Evolutionary conservation across 1,140 invertebrate species (phyloP).

Genomic region (Pectinophora gossypiella): DNA sequence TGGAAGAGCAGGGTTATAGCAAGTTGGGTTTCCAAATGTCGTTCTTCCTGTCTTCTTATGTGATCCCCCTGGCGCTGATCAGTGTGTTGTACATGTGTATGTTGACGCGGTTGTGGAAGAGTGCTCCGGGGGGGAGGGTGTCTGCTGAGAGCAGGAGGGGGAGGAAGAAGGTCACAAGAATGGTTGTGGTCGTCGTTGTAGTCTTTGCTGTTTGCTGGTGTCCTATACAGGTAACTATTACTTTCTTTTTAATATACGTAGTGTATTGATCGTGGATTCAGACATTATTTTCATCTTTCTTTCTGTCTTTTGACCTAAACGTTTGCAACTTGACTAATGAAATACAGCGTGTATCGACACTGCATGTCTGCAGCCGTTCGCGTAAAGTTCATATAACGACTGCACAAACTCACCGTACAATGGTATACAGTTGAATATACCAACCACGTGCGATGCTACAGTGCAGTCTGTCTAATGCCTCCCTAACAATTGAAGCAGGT

Average conservation of each 20-base stretch:
- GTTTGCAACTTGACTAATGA: too few species aligned
- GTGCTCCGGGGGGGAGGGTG: slow-evolving; percentile 82
- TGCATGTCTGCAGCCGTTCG: too few species aligned
- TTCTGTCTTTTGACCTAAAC: too few species aligned
- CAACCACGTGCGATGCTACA: too few species aligned
- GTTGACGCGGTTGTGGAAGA: slow-evolving; percentile 91
- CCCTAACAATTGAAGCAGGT: too few species aligned
- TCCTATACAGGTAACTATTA: slow-evolving; percentile 87
- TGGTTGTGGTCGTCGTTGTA: slow-evolving; percentile 95
- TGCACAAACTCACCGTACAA: too few species aligned
- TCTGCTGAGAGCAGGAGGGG: slow-evolving; percentile 84
- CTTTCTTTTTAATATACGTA: neutral
- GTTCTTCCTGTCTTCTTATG: slow-evolving; percentile 91
- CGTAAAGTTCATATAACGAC: too few species aligned
- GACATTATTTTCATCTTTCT: neutral
- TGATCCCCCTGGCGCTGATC: slow-evolving; percentile 90
- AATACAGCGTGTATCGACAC: too few species aligned
- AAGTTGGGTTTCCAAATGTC: slow-evolving; percentile 84
- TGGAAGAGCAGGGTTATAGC: slow-evolving; percentile 81
- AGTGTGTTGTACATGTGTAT: slow-evolving; percentile 94
- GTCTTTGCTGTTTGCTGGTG: slow-evolving; percentile 98
- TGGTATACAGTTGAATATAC: too few species aligned
- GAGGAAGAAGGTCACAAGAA: slow-evolving; percentile 92
- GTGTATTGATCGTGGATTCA: neutral
- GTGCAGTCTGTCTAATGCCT: too few species aligned